phyloP scores from a whole-genome alignment of 1,140 invertebrate genomes.

The Drosophila tsacasi region DNA sequence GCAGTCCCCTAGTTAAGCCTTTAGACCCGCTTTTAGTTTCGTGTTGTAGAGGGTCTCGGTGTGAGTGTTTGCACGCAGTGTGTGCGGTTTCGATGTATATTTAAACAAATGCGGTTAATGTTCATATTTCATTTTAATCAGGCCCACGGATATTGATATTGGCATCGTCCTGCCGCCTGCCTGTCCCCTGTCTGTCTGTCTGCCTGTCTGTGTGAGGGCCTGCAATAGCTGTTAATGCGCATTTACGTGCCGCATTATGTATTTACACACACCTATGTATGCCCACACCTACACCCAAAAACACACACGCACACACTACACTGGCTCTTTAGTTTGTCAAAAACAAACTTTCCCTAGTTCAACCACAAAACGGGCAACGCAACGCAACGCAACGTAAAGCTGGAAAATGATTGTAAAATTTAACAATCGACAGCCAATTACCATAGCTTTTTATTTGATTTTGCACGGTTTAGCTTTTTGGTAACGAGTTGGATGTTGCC shows the following conservation, averaged over 20 bases:
- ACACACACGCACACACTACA: conserved; percentile 20
- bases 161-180: conserved; percentile 17
- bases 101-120: conserved; percentile 83
- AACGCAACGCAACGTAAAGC: conserved; percentile 25
- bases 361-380: conserved; percentile 46
- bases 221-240: conserved; percentile 60
- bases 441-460: conserved; percentile 69
- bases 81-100: conserved; percentile 73
- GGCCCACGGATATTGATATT: conserved; percentile 65
- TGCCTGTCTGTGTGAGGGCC: conserved; percentile 5
- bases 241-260: conserved; percentile 67
- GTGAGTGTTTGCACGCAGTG: conserved; percentile 60
- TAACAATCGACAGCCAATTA: conserved; percentile 70
- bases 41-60: neutral
- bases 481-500: conserved; percentile 51
- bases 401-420: conserved; percentile 69
- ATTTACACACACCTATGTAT: conserved; percentile 30
- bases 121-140: conserved; percentile 82
- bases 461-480: conserved; percentile 71
- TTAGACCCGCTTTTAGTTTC: conserved; percentile 13
- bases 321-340: conserved; percentile 70
- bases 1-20: conserved; percentile 25
- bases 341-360: conserved; percentile 68
- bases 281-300: conserved; percentile 1
- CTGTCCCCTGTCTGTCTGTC: neutral